Conservation (phyloP, 2,888 invertebrate species). For the Azorinus chamasolen region DNA sequence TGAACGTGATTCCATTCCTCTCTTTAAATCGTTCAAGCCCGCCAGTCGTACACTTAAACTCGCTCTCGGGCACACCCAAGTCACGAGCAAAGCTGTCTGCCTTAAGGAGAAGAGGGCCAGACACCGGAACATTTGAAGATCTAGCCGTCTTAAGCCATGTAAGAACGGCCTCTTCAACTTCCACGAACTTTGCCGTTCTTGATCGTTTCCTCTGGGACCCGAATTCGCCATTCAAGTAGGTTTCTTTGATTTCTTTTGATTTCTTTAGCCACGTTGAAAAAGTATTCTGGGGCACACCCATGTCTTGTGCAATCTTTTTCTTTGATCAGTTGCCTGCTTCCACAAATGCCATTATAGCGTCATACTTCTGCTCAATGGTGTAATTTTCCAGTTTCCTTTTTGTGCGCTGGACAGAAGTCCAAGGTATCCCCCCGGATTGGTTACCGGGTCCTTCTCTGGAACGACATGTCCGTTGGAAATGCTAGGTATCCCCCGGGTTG, state of each 20-base stretch:
- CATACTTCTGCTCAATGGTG: conserved; percentile 5
- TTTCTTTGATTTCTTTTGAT: conserved; percentile 8
- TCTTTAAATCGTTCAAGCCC: conserved; percentile 9
- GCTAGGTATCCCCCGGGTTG: too few species aligned
- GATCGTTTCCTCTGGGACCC: conserved; percentile 6
- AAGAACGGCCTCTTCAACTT: conserved; percentile 16
- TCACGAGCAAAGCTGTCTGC: conserved; percentile 3
- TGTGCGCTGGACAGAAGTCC: too few species aligned
- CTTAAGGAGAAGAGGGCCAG: conserved; percentile 12
- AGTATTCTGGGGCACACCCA: neutral
- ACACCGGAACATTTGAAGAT: neutral
- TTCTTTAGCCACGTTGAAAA: conserved; percentile 13
- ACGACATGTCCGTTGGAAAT: too few species aligned
- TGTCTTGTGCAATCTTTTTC: neutral
- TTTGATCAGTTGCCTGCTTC: too few species aligned
- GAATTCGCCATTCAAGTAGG: conserved; percentile 3
- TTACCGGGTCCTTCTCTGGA: too few species aligned
- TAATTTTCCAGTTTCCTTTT: conserved; percentile 1
- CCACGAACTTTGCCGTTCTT: conserved; percentile 1
- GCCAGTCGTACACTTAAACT: neutral
- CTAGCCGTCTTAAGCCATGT: neutral
- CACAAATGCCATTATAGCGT: conserved; percentile 12
- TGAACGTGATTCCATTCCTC: conserved; percentile 41
- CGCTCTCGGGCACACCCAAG: neutral
- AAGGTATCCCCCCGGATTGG: too few species aligned